These are phyloP conservation scores for Cephus nigrinus DNA, from an alignment of 2,888 invertebrate species.

Conservation along the genomic window DNA sequence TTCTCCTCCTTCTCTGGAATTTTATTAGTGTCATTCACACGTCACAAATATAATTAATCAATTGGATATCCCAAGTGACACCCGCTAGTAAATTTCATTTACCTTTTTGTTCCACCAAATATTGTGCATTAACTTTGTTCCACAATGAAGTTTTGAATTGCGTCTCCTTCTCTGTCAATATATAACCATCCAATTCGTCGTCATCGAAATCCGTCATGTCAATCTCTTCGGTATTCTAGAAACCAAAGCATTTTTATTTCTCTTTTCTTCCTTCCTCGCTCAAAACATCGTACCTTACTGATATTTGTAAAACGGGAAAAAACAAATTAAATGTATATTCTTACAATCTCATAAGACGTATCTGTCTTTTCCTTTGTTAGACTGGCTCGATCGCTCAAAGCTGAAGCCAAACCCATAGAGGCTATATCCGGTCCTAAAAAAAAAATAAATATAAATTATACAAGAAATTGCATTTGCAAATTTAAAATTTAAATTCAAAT, in stretches of 20 bases:
- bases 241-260: neutral
- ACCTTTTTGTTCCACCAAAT: constrained; percentile 85
- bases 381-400: constrained; percentile 65
- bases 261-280: neutral
- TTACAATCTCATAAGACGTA: constrained; percentile 40
- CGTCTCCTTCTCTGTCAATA: constrained; percentile 85
- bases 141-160: constrained; percentile 85
- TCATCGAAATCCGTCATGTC: constrained; percentile 86
- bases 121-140: constrained; percentile 89
- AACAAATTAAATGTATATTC: neutral
- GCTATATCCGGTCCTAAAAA: constrained; percentile 77
- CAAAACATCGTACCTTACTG: neutral
- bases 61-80: neutral
- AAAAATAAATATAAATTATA: neutral
- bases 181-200: constrained; percentile 88
- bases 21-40: constrained; percentile 1
- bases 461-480: neutral
- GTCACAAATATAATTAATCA: neutral
- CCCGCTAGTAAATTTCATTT: constrained; percentile 15
- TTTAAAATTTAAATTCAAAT: neutral
- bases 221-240: constrained; percentile 68
- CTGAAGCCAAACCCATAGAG: constrained; percentile 79
- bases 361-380: constrained; percentile 32
- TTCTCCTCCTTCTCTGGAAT: constrained; percentile 83
- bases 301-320: neutral